phyloP scores from a whole-genome alignment of 2,113 vertebrate genomes.

The Ciconia boyciana region DNA sequence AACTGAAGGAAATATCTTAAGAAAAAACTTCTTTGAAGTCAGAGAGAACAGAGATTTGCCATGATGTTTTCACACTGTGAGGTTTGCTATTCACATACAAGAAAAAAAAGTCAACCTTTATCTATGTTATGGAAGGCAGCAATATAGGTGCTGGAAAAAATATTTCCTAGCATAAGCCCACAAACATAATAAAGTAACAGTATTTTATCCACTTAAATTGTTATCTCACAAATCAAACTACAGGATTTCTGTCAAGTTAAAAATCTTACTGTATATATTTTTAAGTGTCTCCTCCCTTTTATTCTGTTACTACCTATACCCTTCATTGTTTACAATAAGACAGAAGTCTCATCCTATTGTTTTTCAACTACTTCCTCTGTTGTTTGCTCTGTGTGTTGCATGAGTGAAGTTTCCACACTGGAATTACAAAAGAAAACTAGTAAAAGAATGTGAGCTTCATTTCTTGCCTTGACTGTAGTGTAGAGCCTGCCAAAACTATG shows the following conservation, averaged over 20 bases:
- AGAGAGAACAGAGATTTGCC: background rate
- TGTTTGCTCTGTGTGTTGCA: background rate
- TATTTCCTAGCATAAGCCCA: background rate
- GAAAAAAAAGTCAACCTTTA: background rate
- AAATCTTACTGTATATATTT: background rate
- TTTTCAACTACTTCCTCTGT: background rate
- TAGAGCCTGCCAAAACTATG: background rate
- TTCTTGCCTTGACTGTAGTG: background rate
- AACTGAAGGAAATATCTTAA: slow-evolving; percentile 3
- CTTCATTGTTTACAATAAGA: background rate
- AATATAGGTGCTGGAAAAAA: background rate
- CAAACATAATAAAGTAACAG: background rate
- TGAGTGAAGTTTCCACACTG: background rate
- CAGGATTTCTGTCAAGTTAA: background rate
- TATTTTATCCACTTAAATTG: background rate
- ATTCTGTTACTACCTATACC: background rate
- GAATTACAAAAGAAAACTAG: background rate
- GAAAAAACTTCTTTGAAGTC: background rate
- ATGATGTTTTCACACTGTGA: background rate
- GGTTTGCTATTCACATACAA: background rate
- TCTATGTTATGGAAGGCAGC: background rate
- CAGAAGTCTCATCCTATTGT: background rate
- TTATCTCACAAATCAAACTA: background rate
- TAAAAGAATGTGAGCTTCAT: background rate
- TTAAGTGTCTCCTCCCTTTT: background rate